phyloP scores from a whole-genome alignment of 2,113 vertebrate species.

The Pseudorhombus dupliciocellatus region DNA sequence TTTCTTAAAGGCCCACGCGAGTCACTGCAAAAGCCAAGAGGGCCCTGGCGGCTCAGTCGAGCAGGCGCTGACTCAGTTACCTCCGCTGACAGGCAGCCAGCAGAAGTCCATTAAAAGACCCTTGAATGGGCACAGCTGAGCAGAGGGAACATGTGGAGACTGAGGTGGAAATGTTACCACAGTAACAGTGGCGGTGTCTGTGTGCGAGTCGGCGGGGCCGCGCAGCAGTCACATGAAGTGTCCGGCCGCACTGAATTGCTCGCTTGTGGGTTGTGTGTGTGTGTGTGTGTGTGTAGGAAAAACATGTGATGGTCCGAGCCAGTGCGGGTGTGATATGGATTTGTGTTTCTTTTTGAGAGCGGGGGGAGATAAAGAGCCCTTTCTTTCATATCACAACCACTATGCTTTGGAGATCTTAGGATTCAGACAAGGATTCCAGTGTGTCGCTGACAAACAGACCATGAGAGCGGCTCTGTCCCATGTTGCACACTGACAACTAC shows the following conservation, averaged over 20 bases:
- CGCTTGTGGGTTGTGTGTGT: slow-evolving; percentile 34
- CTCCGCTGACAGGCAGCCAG: slow-evolving; percentile 43
- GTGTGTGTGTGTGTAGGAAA: slow-evolving; percentile 16
- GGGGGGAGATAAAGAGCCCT: slow-evolving; percentile 38
- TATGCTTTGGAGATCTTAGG: slow-evolving; percentile 10
- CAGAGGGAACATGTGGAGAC: slow-evolving; percentile 37
- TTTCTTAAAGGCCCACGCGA: slow-evolving; percentile 31
- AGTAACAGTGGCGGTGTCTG: slow-evolving; percentile 22
- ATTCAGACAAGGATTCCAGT: slow-evolving; percentile 44
- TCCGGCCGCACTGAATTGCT: slow-evolving; percentile 34
- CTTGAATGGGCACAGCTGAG: slow-evolving; percentile 51
- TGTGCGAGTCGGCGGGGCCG: background rate
- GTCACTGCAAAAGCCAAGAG: slow-evolving; percentile 43
- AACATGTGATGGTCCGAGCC: slow-evolving; percentile 54
- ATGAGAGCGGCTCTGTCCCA: slow-evolving; percentile 4
- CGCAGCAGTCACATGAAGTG: slow-evolving; percentile 48
- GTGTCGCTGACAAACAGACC: slow-evolving; percentile 31
- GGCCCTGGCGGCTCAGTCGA: slow-evolving; percentile 25
- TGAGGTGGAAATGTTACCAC: slow-evolving; percentile 38
- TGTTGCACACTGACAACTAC: slow-evolving; percentile 4
- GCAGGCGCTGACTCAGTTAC: slow-evolving; percentile 62
- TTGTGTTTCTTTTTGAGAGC: slow-evolving; percentile 32
- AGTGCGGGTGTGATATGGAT: slow-evolving; percentile 38
- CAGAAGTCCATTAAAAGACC: slow-evolving; percentile 62
- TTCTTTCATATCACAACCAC: slow-evolving; percentile 34